Evolutionary conservation across 1,140 invertebrate genomes (phyloP).

Genomic region (Diuraphis noxia): DNA sequence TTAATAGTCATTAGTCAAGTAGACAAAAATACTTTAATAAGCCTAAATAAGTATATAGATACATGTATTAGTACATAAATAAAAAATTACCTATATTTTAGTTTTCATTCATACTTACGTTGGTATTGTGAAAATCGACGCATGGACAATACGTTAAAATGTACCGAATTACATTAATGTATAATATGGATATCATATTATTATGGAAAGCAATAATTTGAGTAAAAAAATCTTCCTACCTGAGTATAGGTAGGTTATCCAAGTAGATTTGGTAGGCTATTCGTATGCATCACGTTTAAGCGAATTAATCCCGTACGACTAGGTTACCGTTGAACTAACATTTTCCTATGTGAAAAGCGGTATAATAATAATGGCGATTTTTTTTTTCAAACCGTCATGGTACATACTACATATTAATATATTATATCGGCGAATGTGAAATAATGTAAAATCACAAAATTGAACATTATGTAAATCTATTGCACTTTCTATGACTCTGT

Average conservation of each 20-base stretch:
- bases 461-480: background rate
- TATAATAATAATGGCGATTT: background rate
- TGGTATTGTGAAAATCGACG: background rate
- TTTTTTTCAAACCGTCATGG: background rate
- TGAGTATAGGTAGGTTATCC: too few species aligned
- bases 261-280: background rate
- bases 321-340: background rate
- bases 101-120: too few species aligned
- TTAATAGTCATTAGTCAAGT: background rate
- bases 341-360: background rate
- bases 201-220: background rate
- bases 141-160: background rate
- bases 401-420: background rate
- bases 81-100: too few species aligned
- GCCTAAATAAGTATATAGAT: too few species aligned
- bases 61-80: too few species aligned
- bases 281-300: background rate
- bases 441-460: background rate
- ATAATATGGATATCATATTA: background rate
- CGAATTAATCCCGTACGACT: background rate
- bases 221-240: background rate
- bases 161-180: background rate
- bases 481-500: background rate
- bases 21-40: background rate
- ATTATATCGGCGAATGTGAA: background rate